Evolutionary conservation across 1,140 invertebrate species (phyloP).

Genomic region (Phocides pigmalion): DNA sequence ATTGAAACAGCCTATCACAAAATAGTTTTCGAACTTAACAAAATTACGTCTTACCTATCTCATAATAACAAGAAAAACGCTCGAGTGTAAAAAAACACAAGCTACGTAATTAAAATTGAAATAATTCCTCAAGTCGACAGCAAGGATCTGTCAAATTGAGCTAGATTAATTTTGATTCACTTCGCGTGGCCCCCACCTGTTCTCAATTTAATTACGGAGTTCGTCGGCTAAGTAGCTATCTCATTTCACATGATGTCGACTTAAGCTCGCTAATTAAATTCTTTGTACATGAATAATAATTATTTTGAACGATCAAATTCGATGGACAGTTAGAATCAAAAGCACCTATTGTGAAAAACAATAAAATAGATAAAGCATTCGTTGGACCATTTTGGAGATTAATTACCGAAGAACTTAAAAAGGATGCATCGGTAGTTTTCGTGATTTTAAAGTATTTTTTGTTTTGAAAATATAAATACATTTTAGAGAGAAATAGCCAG

Average conservation of each 20-base stretch:
- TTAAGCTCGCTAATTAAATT: conserved; percentile 66
- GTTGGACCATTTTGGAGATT: no score
- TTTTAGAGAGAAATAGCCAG: no score
- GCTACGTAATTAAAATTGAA: conserved; percentile 51
- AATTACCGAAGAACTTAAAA: no score
- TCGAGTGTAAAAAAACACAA: neutral
- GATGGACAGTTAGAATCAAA: neutral
- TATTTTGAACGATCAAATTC: conserved; percentile 1
- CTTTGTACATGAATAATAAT: conserved; percentile 42
- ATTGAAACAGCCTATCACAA: no score
- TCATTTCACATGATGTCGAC: conserved; percentile 60
- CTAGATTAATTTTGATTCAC: conserved; percentile 73
- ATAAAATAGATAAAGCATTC: no score
- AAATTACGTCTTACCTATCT: no score
- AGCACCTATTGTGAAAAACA: no score
- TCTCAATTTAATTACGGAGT: conserved; percentile 71
- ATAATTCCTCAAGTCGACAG: conserved; percentile 49
- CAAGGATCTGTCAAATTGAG: conserved; percentile 54
- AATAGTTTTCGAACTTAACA: no score
- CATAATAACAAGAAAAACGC: no score
- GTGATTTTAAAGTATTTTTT: no score
- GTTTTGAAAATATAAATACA: no score
- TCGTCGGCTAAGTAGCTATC: conserved; percentile 63
- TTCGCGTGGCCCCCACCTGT: conserved; percentile 62
- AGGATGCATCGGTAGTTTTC: no score